Base-by-base conservation (phyloP, 2,113 vertebrate species). In the Spilogale gracilis region DNA sequence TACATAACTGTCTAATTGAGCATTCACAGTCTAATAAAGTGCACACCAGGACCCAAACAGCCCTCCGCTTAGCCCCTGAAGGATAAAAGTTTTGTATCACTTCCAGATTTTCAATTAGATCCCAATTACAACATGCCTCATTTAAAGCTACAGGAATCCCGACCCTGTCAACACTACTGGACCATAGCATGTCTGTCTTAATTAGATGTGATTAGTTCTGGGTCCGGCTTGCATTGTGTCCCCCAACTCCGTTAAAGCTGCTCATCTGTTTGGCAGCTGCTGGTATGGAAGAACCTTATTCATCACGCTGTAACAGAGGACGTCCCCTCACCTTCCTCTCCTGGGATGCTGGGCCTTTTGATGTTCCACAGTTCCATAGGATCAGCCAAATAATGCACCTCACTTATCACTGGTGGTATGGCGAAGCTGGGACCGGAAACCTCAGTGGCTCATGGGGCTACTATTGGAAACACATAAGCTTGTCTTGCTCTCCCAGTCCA, bases 201-300 rank as follows among this genome's bases (percentile, higher is more conserved):
- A 99, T 99, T 99, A 99, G 98, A 97, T 83, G 97, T 98, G 98
- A 99, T 99, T 99, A 99, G 98, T 98, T 98, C 98, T 98, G 97
- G 98, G 92, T 94, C 98, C 94, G 93, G 95, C 97, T 98, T 88
- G 86, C 96, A 98, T 99, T 98, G 98, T 98, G 97, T 96, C 96
- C 94, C 96, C 97, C 80, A 88, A 96, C 95, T 97, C 96, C 0
- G 0, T 96, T 98, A 97, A 96, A 98, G 86, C 97, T 96, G 96
- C 96, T 99, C 98, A 98, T 98, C 98, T 99, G 98, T 97, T 96
- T 97, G 97, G 98, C 98, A 99, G 98, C 98, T 98, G 98, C 1
- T 93, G 93, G 89, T 96, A 83, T 23, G 76, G 92, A 95, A 58
- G 96, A 97, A 95, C 50, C 43, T 89, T 95, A 97, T 97, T 98